Evolutionary conservation across 2,888 invertebrate species (phyloP).

Genomic region (Stenolophus ochropezus): DNA sequence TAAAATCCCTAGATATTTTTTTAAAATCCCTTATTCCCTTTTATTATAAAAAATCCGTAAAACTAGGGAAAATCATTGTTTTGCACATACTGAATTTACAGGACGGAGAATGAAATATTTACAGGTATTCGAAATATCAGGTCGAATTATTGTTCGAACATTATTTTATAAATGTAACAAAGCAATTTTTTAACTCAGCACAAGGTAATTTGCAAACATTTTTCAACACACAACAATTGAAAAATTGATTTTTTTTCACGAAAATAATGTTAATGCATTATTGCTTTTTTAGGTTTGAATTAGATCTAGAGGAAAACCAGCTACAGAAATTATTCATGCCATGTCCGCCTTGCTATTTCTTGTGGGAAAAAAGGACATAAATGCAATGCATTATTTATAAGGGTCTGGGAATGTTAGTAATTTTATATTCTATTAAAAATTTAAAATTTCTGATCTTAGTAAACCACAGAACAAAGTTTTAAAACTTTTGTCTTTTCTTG

Average conservation of each 20-base stretch:
- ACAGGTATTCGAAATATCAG: background rate
- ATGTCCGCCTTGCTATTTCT: background rate
- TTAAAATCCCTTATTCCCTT: no score
- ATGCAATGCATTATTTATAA: background rate
- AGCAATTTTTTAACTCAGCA: background rate
- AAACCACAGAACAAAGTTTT: background rate
- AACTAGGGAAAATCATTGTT: no score
- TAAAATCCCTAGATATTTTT: no score
- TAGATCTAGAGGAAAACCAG: background rate
- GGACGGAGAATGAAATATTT: background rate
- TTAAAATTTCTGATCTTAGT: background rate
- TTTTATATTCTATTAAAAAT: background rate
- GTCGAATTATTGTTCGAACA: background rate
- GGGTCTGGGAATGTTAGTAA: background rate
- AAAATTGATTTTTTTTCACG: background rate
- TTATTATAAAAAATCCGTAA: no score
- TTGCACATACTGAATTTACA: background rate
- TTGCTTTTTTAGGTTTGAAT: background rate
- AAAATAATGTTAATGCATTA: background rate
- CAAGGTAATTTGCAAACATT: background rate
- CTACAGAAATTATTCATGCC: background rate
- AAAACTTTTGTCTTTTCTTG: no score
- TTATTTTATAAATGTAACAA: background rate
- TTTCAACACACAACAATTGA: background rate
- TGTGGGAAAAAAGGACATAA: background rate